Evolutionary conservation across 1,140 invertebrate species (phyloP).

Genomic region (Achroia grisella): DNA sequence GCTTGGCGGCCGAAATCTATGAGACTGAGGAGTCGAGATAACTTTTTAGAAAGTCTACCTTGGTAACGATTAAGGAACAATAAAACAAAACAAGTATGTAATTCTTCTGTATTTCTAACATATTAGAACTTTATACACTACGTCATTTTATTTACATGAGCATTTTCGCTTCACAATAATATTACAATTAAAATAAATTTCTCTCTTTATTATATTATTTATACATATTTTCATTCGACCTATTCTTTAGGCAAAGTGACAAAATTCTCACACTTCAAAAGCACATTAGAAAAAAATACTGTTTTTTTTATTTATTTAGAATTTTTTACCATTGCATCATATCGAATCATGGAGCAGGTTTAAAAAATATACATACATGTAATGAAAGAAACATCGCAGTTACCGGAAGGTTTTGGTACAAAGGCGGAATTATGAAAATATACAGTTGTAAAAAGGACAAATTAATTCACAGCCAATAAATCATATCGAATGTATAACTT

Average conservation of each 20-base stretch:
- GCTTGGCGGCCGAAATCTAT: too few species aligned
- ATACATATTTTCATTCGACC: constrained; percentile 41
- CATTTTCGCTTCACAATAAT: constrained; percentile 57
- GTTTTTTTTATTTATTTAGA: constrained; percentile 19
- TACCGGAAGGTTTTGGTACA: too few species aligned
- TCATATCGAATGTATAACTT: background rate
- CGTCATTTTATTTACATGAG: constrained; percentile 63
- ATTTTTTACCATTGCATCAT: background rate
- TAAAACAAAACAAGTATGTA: constrained; percentile 41
- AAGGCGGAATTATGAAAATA: too few species aligned
- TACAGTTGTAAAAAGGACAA: background rate
- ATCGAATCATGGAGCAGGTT: constrained; percentile 17
- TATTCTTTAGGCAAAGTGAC: constrained; percentile 52
- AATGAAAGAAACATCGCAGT: background rate
- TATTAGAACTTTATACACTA: constrained; percentile 59
- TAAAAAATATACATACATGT: background rate
- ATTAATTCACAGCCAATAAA: constrained; percentile 6
- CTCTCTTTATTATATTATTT: constrained; percentile 59
- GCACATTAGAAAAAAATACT: constrained; percentile 27
- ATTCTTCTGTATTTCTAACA: constrained; percentile 61
- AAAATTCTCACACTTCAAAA: constrained; percentile 27
- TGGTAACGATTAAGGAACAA: constrained; percentile 6
- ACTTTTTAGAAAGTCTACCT: too few species aligned
- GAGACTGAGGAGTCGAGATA: too few species aligned
- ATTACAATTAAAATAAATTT: constrained; percentile 62